Conservation (phyloP, 2,888 invertebrate species). For the Nysson spinosus region DNA sequence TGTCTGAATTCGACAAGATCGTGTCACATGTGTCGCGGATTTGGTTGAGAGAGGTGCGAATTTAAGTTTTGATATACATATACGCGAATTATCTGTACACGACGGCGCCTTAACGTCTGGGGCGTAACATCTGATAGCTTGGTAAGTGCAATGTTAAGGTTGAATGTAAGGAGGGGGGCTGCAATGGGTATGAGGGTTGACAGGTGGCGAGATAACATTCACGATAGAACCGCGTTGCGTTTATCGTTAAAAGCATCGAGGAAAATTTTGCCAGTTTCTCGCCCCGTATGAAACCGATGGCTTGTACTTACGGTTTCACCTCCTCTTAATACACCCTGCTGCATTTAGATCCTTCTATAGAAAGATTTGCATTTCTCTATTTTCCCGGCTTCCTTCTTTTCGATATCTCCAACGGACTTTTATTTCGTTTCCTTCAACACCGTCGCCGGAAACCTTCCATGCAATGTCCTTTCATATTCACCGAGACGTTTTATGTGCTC, state of each 20-base stretch:
- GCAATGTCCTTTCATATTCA: too few relatives aligned
- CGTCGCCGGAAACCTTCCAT: background rate
- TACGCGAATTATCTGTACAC: slow-evolving; percentile 44
- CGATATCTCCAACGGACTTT: background rate
- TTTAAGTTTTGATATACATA: slow-evolving; percentile 16
- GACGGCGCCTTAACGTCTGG: slow-evolving; percentile 50
- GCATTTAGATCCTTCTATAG: slow-evolving; percentile 17
- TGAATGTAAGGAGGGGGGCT: slow-evolving; percentile 56
- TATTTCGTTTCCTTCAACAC: background rate
- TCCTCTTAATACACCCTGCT: slow-evolving; percentile 33
- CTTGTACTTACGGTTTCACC: slow-evolving; percentile 19
- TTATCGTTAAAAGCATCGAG: slow-evolving; percentile 66
- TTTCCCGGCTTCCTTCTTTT: slow-evolving; percentile 24
- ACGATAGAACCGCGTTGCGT: slow-evolving; percentile 44
- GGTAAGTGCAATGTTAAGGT: slow-evolving; percentile 62
- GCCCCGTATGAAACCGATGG: slow-evolving; percentile 41
- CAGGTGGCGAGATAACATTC: slow-evolving; percentile 64
- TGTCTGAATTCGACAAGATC: too few relatives aligned
- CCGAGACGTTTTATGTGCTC: too few relatives aligned
- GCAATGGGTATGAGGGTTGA: slow-evolving; percentile 57
- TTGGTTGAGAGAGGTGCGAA: slow-evolving; percentile 16
- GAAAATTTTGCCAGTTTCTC: slow-evolving; percentile 62
- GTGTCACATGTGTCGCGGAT: background rate
- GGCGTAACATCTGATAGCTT: slow-evolving; percentile 61
- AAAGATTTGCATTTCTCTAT: slow-evolving; percentile 10